A percentile compares a stretch with the other conserved stretches of the same genome.
Evolutionary conservation across 35 echinoderm and acorn worm genomes (phyloP).

Genomic region (Ptychodera flava): DNA sequence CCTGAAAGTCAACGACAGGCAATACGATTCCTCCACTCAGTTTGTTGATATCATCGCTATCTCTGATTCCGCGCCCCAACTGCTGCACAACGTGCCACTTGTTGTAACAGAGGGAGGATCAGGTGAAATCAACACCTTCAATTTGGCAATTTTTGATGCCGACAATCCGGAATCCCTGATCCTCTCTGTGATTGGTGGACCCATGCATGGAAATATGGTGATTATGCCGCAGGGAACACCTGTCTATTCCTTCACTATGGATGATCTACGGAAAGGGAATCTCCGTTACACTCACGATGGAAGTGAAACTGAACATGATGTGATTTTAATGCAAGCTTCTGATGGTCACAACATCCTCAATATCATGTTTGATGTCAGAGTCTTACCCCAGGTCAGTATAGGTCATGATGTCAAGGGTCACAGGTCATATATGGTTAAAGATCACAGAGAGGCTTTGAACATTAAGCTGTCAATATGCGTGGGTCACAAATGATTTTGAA

Average conservation of each 20-base stretch:
- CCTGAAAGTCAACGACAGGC: slow-evolving; percentile 73
- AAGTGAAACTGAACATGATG: slow-evolving; percentile 72
- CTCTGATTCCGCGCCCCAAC: slow-evolving; percentile 56
- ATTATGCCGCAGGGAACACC: slow-evolving; percentile 39
- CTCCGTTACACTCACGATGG: slow-evolving; percentile 81
- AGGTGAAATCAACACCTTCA: slow-evolving; percentile 45
- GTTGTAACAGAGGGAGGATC: slow-evolving; percentile 73
- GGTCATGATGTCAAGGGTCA: background rate
- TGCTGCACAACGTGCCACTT: slow-evolving; percentile 83
- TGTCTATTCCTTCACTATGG: slow-evolving; percentile 40
- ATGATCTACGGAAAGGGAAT: slow-evolving; percentile 40
- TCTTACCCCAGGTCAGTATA: slow-evolving; percentile 53
- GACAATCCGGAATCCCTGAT: slow-evolving; percentile 70
- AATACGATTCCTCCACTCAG: slow-evolving; percentile 45
- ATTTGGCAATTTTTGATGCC: slow-evolving; percentile 80
- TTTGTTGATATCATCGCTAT: slow-evolving; percentile 67
- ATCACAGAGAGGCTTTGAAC: too few species aligned
- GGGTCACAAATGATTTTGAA: too few species aligned
- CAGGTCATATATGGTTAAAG: too few species aligned
- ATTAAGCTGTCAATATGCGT: too few species aligned
- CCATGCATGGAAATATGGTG: slow-evolving; percentile 67
- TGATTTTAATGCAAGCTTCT: slow-evolving; percentile 64
- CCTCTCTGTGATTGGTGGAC: slow-evolving; percentile 64
- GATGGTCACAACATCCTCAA: slow-evolving; percentile 91
- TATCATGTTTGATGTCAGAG: slow-evolving; percentile 80